Evolutionary conservation across 1,140 invertebrate species (phyloP).

Genomic region (Drosophila jambulina): DNA sequence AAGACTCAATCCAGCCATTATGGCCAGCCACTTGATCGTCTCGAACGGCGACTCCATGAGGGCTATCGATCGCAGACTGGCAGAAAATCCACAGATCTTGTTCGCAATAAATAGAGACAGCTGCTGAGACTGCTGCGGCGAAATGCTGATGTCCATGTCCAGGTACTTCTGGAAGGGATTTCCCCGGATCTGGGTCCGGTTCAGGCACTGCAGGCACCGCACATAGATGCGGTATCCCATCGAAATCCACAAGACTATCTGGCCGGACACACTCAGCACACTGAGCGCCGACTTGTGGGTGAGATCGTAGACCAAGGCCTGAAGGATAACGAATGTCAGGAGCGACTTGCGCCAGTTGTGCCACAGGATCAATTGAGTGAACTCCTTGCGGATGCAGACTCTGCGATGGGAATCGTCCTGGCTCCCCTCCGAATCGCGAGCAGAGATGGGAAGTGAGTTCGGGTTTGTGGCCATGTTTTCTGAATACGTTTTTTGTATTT

Average conservation of each 20-base stretch:
- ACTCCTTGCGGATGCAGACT: conserved; percentile 4
- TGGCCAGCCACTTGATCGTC: not conserved
- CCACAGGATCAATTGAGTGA: conserved; percentile 32
- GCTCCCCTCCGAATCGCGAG: not conserved
- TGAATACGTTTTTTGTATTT: not conserved
- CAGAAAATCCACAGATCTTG: not conserved
- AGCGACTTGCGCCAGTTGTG: conserved; percentile 24
- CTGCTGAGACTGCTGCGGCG: not conserved
- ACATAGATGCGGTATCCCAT: conserved; percentile 15
- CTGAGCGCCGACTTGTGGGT: not conserved
- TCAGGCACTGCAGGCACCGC: conserved; percentile 4
- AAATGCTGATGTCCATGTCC: conserved; percentile 14
- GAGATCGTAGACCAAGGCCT: conserved; percentile 10
- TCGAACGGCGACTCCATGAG: not conserved
- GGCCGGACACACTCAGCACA: conserved; percentile 2
- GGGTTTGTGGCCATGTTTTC: not conserved
- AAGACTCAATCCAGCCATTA: not conserved
- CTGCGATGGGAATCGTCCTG: not conserved
- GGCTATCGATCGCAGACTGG: not conserved
- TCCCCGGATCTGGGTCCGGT: not conserved
- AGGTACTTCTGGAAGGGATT: conserved; percentile 14
- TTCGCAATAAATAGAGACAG: not conserved
- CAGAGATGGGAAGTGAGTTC: too few species aligned
- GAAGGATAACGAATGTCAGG: not conserved
- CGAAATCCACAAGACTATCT: conserved; percentile 1